Evolutionary conservation across 2,888 invertebrate genomes (phyloP).

Genomic region (Graphium colonna): DNA sequence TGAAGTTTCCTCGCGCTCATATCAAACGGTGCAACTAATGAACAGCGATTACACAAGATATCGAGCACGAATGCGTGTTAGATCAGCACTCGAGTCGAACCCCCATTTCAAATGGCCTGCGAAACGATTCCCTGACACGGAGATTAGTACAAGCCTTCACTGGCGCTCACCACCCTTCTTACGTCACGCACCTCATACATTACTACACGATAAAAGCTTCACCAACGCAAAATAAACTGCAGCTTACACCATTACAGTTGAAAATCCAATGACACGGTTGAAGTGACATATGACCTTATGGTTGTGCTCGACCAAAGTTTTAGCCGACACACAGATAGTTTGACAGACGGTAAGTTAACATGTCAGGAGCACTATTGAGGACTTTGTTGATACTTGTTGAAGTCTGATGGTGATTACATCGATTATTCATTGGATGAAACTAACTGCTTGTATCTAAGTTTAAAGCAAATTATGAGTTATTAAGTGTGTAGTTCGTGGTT

Average conservation of each 20-base stretch:
- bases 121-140: constrained; percentile 80
- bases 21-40: constrained; percentile 23
- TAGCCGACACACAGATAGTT: constrained; percentile 62
- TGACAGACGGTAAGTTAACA: constrained; percentile 78
- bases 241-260: constrained; percentile 40
- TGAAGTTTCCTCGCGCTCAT: no score
- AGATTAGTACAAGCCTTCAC: constrained; percentile 80
- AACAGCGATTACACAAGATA: constrained; percentile 70
- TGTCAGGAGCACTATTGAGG: constrained; percentile 61
- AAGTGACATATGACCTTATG: constrained; percentile 29
- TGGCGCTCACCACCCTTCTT: constrained; percentile 74
- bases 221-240: constrained; percentile 38
- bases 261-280: constrained; percentile 36
- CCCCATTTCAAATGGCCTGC: constrained; percentile 77
- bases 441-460: no score
- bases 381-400: constrained; percentile 62
- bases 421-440: constrained; percentile 45
- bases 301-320: constrained; percentile 36
- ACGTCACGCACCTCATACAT: constrained; percentile 74
- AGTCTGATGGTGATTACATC: constrained; percentile 55
- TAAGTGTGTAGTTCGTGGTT: no score
- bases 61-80: constrained; percentile 72
- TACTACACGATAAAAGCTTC: constrained; percentile 52
- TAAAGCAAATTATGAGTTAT: no score
- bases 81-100: constrained; percentile 49